phyloP scores from a whole-genome alignment of 2,113 vertebrate genomes.

The Salvelinus alpinus region DNA sequence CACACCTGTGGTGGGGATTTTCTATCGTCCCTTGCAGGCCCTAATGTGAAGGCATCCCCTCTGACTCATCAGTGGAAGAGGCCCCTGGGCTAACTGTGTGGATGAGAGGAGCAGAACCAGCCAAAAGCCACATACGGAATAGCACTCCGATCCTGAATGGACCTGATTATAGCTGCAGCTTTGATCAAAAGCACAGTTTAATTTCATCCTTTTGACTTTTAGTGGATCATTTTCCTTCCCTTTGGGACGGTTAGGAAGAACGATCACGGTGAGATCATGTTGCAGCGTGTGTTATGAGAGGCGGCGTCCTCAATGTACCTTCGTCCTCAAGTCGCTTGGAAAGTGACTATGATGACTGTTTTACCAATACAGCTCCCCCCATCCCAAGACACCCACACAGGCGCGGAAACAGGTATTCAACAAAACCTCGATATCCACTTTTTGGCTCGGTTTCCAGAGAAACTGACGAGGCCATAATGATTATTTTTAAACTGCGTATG shows the following conservation, averaged over 20 bases:
- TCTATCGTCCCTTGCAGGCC: neutral
- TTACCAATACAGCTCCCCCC: conserved; percentile 13
- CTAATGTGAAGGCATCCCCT: neutral
- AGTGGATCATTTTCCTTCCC: conserved; percentile 9
- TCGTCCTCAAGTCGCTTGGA: conserved; percentile 25
- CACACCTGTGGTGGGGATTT: neutral
- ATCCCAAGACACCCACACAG: conserved; percentile 8
- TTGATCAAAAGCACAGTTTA: conserved; percentile 4
- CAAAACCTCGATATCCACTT: conserved; percentile 6
- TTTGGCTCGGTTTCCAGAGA: conserved; percentile 29
- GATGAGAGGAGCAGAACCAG: neutral
- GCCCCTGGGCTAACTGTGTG: neutral
- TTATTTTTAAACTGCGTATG: conserved; percentile 12
- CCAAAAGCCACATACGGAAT: neutral
- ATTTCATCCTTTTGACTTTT: conserved; percentile 11
- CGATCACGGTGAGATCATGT: neutral
- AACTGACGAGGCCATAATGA: conserved; percentile 9
- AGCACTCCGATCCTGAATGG: neutral
- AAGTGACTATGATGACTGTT: conserved; percentile 29
- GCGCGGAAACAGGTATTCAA: neutral
- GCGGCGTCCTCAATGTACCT: conserved; percentile 21
- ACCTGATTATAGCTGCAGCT: conserved; percentile 1
- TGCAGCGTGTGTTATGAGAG: conserved; percentile 1
- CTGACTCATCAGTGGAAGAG: neutral
- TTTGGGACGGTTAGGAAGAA: conserved; percentile 10